phyloP scores from a whole-genome alignment of 2,113 vertebrate genomes.

The Centrocercus urophasianus region DNA sequence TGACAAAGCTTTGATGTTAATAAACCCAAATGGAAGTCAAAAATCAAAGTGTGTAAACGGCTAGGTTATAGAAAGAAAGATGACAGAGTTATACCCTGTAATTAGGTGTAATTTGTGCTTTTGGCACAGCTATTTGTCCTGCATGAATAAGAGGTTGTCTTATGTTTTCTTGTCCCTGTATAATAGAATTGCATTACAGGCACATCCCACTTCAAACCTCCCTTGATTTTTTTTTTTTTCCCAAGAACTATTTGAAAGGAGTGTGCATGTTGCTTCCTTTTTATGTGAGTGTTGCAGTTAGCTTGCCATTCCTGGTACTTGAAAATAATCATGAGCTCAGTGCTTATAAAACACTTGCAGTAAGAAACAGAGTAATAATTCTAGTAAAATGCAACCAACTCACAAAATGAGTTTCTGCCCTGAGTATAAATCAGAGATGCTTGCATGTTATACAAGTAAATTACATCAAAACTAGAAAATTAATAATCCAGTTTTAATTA shows the following conservation, averaged over 20 bases:
- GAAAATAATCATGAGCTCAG: background rate
- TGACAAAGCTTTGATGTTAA: constrained; percentile 87
- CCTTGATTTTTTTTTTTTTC: background rate
- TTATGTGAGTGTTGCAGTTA: background rate
- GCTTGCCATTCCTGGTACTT: background rate
- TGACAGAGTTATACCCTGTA: constrained; percentile 81
- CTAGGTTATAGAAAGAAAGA: constrained; percentile 82
- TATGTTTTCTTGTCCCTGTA: constrained; percentile 69
- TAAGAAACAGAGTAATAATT: background rate
- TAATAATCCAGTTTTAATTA: constrained; percentile 64
- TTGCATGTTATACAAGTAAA: background rate
- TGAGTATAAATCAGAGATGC: background rate
- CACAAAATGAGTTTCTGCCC: background rate
- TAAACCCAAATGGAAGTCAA: constrained; percentile 85
- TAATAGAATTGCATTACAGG: constrained; percentile 62
- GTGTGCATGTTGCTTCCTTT: background rate
- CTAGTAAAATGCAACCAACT: constrained; percentile 8
- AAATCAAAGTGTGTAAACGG: constrained; percentile 84
- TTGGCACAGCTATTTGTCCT: constrained; percentile 80
- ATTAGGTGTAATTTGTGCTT: constrained; percentile 85
- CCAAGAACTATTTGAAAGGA: constrained; percentile 36
- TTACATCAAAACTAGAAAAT: constrained; percentile 45
- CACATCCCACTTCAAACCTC: constrained; percentile 64
- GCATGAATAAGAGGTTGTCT: constrained; percentile 77
- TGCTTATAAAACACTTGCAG: background rate